Evolutionary conservation across 2,888 invertebrate species (phyloP).

Genomic region (Buathra laborator): DNA sequence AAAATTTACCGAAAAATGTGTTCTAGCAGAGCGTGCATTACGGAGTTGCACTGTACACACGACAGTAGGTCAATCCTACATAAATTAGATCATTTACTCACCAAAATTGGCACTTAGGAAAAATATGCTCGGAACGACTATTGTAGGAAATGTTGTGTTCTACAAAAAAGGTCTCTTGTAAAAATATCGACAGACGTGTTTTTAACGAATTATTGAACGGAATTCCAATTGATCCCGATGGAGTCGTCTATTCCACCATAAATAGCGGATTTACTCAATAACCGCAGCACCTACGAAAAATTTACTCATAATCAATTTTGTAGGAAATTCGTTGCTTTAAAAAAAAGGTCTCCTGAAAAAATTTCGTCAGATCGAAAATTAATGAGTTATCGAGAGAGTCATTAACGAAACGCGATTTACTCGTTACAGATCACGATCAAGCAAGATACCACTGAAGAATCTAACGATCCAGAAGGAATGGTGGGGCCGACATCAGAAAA

Average conservation of each 20-base stretch:
- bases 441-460: constrained; percentile 85
- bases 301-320: background rate
- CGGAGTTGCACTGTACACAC: too few species aligned
- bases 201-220: background rate
- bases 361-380: background rate
- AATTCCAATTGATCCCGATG: background rate
- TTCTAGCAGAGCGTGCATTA: too few species aligned
- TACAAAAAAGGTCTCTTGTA: background rate
- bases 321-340: background rate
- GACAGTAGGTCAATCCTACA: too few species aligned
- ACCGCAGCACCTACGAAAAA: constrained; percentile 2
- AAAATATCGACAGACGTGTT: background rate
- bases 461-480: constrained; percentile 89
- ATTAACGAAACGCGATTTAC: constrained; percentile 1
- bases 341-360: background rate
- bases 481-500: constrained; percentile 95
- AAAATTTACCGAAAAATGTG: background rate
- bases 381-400: background rate
- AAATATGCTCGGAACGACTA: background rate
- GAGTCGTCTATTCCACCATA: background rate
- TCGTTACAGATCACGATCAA: constrained; percentile 80
- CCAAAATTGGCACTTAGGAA: background rate
- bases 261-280: background rate
- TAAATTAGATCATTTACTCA: background rate
- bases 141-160: background rate